Percentiles rank a stretch among this genome's conserved stretches.
Evolutionary conservation across 2,888 invertebrate species (phyloP).

Genomic region (Gymnoscelis rufifasciata): DNA sequence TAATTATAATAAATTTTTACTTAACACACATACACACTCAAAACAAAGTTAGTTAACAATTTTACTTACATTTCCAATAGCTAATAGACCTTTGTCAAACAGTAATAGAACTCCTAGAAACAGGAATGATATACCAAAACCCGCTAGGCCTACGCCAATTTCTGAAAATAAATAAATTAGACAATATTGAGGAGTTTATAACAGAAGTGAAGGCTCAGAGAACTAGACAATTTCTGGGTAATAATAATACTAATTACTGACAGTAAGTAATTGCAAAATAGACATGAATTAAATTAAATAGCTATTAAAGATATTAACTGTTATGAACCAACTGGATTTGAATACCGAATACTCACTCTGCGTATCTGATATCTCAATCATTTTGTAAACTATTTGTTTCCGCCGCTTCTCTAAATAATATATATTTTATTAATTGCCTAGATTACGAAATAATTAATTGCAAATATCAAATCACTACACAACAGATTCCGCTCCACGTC

Average conservation of each 20-base stretch:
- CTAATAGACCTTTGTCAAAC: constrained; percentile 97
- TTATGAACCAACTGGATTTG: neutral
- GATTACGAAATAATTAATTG: constrained; percentile 23
- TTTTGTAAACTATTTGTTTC: constrained; percentile 54
- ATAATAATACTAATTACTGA: too few species aligned
- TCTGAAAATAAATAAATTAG: constrained; percentile 82
- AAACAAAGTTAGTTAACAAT: too few species aligned
- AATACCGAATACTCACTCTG: constrained; percentile 85
- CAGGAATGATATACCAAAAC: constrained; percentile 96
- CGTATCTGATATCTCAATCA: constrained; percentile 91
- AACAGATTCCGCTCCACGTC: constrained; percentile 66
- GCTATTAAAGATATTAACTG: neutral
- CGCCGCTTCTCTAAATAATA: constrained; percentile 17
- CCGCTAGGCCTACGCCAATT: constrained; percentile 97
- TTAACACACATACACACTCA: too few species aligned
- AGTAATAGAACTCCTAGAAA: constrained; percentile 95
- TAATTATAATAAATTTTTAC: too few species aligned
- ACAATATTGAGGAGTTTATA: too few species aligned
- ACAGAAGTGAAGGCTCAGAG: too few species aligned
- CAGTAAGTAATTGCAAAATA: constrained; percentile 11
- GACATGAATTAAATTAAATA: constrained; percentile 1
- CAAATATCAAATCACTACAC: constrained; percentile 36
- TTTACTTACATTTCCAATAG: constrained; percentile 97
- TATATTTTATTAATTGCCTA: constrained; percentile 27
- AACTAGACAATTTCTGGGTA: too few species aligned